Conservation (phyloP, 1,140 invertebrate species). For the Nylanderia fulva region DNA sequence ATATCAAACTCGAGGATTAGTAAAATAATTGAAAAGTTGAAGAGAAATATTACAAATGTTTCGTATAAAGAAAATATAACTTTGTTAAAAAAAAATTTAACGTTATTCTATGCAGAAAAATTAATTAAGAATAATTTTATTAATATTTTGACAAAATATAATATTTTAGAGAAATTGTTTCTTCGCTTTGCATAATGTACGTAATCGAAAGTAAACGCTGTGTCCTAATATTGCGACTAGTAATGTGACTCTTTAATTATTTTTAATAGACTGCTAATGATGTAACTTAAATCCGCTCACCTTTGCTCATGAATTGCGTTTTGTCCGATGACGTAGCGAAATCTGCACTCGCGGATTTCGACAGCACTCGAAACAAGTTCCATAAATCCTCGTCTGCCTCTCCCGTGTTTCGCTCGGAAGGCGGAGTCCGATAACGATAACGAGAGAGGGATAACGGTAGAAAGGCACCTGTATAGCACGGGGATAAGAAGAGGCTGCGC, state of each 20-base stretch:
- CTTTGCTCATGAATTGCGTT: conserved; percentile 14
- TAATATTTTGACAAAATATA: not conserved
- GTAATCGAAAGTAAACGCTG: not conserved
- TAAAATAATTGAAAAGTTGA: conserved; percentile 5
- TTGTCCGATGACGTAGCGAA: conserved; percentile 21
- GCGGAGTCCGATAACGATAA: conserved; percentile 67
- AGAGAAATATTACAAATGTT: not conserved
- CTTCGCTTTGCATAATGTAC: not conserved
- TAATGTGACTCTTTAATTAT: not conserved
- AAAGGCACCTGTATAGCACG: conserved; percentile 53
- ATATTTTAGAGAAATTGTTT: not conserved
- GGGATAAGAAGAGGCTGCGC: conserved; percentile 82
- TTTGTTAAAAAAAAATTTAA: not conserved
- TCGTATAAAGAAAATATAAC: not conserved
- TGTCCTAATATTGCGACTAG: not conserved
- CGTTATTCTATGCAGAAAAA: not conserved
- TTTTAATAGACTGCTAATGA: not conserved
- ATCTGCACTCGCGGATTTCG: conserved; percentile 12
- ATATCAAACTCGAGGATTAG: not conserved
- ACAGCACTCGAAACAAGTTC: conserved; percentile 24
- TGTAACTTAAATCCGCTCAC: not conserved
- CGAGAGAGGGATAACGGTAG: conserved; percentile 69
- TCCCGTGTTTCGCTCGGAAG: conserved; percentile 32
- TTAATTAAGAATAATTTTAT: not conserved
- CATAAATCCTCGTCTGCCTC: conserved; percentile 6